phyloP scores from a whole-genome alignment of 2,113 vertebrate species.

The Phocoena phocoena region DNA sequence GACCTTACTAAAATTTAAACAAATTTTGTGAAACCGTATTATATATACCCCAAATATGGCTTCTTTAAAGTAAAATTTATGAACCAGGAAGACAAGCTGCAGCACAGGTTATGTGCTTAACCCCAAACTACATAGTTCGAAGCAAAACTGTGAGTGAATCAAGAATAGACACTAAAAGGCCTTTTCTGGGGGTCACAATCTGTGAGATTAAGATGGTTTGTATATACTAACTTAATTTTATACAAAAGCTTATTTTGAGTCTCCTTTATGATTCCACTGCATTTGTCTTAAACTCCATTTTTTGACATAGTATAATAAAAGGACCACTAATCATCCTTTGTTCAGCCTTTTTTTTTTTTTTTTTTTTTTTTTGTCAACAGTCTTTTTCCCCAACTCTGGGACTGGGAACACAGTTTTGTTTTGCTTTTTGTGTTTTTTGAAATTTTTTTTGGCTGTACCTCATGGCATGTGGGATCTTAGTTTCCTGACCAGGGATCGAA shows the following conservation, averaged over 20 bases:
- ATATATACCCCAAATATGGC: background rate
- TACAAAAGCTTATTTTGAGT: background rate
- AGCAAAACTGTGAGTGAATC: background rate
- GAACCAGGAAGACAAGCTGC: background rate
- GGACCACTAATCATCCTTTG: background rate
- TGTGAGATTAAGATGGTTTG: background rate
- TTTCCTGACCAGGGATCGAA: no score
- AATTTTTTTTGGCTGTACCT: background rate
- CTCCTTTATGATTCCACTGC: background rate
- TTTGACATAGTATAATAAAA: background rate
- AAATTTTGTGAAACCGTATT: background rate
- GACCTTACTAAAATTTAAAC: background rate
- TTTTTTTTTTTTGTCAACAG: background rate
- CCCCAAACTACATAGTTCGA: background rate
- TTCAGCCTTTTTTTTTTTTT: background rate
- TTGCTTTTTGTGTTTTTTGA: no score
- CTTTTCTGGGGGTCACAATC: background rate
- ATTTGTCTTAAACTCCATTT: background rate
- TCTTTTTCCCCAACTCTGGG: background rate
- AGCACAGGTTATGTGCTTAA: background rate
- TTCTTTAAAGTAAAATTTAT: background rate
- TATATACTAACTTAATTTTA: background rate
- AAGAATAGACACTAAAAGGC: background rate
- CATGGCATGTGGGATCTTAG: no score
- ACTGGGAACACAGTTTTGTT: background rate